A percentile compares a stretch with the other conserved stretches of the same genome.
Conservation (phyloP, 2,113 vertebrate species). For the Saimiri boliviensis region DNA sequence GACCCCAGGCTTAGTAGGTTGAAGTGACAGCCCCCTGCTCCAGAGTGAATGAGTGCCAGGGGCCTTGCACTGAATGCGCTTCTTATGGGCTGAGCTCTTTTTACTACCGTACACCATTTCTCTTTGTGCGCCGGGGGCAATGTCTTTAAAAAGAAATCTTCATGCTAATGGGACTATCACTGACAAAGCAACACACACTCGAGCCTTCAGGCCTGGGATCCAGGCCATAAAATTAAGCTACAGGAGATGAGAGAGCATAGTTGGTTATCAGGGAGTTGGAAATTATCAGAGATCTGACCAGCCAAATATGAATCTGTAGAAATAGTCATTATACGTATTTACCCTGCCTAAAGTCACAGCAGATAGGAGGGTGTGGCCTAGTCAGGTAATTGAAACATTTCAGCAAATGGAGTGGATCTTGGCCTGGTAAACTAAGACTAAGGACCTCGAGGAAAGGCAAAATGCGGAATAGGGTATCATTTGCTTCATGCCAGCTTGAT, state of each 20-base stretch:
- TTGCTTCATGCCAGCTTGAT: constrained; percentile 66
- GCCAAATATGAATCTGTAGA: not conserved
- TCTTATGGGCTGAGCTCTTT: not conserved
- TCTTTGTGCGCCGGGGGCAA: not conserved
- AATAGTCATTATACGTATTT: not conserved
- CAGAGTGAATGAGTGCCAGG: accelerated
- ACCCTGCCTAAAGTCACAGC: not conserved
- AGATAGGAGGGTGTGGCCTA: not conserved
- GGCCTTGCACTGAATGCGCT: accelerated
- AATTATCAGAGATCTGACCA: not conserved
- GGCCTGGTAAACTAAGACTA: constrained; percentile 47
- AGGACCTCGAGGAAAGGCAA: constrained; percentile 53
- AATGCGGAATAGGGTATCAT: constrained; percentile 56
- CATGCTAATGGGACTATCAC: not conserved
- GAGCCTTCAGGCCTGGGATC: not conserved
- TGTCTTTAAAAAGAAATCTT: not conserved
- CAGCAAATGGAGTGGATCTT: constrained; percentile 16
- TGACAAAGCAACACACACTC: not conserved
- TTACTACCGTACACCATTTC: not conserved
- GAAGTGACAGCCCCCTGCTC: accelerated
- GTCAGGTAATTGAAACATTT: not conserved
- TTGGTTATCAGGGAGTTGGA: not conserved
- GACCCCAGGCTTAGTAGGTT: not conserved
- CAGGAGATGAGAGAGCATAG: accelerated
- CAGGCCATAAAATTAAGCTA: not conserved